phyloP scores from a whole-genome alignment of 2,888 invertebrate species.

The Pterostichus niger region DNA sequence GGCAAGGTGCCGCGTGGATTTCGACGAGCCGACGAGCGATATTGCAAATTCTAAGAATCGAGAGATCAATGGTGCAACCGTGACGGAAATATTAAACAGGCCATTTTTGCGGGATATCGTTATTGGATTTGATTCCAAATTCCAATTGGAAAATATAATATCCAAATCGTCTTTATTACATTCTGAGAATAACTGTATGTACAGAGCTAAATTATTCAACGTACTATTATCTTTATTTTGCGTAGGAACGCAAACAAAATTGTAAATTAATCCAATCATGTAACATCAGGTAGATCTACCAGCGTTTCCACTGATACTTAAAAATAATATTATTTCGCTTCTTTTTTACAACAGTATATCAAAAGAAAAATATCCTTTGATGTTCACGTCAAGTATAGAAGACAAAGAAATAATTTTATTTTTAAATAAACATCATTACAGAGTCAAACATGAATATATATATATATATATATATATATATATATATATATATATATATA shows the following conservation, averaged over 20 bases:
- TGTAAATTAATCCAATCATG: neutral
- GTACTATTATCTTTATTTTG: neutral
- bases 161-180: slow-evolving; percentile 27
- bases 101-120: slow-evolving; percentile 50
- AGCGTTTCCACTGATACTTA: neutral
- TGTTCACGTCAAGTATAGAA: slow-evolving; percentile 2
- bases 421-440: slow-evolving; percentile 24
- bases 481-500: too few relatives aligned
- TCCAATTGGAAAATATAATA: slow-evolving; percentile 50
- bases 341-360: slow-evolving; percentile 4
- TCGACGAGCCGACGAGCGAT: slow-evolving; percentile 37
- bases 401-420: slow-evolving; percentile 11
- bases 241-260: neutral
- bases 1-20: slow-evolving; percentile 20
- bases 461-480: too few relatives aligned
- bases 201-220: neutral
- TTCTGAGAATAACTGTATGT: neutral
- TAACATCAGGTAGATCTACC: neutral
- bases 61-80: slow-evolving; percentile 48
- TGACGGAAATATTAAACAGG: slow-evolving; percentile 49
- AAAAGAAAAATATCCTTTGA: slow-evolving; percentile 9
- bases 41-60: slow-evolving; percentile 55
- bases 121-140: slow-evolving; percentile 43
- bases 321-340: neutral
- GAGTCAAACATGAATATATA: neutral